These are phyloP conservation scores for Ceriagrion tenellum DNA, from an alignment of 2,888 invertebrate species.

Conservation along the genomic window DNA sequence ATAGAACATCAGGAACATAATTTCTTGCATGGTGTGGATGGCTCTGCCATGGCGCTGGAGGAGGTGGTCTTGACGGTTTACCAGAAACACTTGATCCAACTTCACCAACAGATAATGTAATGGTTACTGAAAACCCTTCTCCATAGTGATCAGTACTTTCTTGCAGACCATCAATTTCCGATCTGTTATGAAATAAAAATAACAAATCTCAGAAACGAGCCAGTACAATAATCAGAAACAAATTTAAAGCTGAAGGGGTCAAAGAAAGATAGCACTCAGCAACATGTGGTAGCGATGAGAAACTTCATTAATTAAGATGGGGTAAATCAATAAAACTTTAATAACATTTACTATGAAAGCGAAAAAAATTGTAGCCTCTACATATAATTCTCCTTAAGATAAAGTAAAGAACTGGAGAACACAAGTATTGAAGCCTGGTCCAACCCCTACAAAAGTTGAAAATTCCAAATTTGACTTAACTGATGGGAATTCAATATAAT, in stretches of 20 bases:
- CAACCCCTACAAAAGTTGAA: not conserved
- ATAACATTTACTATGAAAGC: too few species aligned
- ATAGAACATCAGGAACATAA: constrained; percentile 82
- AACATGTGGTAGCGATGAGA: too few species aligned
- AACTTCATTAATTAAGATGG: too few species aligned
- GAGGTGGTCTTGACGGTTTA: constrained; percentile 76
- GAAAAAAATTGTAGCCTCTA: too few species aligned
- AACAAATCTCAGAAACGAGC: not conserved
- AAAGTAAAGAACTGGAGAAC: too few species aligned
- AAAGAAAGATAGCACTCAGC: too few species aligned
- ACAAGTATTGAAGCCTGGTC: too few species aligned
- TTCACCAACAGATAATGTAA: constrained; percentile 87
- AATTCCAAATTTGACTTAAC: not conserved
- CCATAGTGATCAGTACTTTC: constrained; percentile 81
- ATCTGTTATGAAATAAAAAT: constrained; percentile 77
- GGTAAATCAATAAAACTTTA: too few species aligned
- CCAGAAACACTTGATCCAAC: constrained; percentile 84
- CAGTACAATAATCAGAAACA: not conserved
- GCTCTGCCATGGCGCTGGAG: constrained; percentile 82
- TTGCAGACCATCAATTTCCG: constrained; percentile 90
- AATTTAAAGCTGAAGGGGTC: too few species aligned
- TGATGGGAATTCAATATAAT: not conserved
- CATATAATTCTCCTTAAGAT: too few species aligned
- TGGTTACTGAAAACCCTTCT: constrained; percentile 84
- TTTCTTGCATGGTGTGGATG: constrained; percentile 60